These are phyloP conservation scores for Nemopilema nomurai DNA, from an alignment of 30 jellyfish, hydroid and myxozoan species.

Conservation along the genomic window DNA sequence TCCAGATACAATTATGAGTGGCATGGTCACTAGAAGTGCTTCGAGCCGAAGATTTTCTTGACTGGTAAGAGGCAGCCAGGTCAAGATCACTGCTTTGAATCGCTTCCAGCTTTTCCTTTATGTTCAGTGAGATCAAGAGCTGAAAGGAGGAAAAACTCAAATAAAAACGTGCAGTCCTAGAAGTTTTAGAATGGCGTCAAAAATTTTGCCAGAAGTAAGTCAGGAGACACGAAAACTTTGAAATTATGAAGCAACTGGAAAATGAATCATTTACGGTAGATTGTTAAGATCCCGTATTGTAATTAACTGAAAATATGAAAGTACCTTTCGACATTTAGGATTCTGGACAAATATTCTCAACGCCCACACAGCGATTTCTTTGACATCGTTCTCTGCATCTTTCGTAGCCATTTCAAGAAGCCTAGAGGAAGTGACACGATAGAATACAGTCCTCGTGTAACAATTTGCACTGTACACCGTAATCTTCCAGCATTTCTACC, in stretches of 20 bases:
- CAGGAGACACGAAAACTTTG: too few relatives aligned
- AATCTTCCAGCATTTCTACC: too few relatives aligned
- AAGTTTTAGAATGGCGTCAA: neutral
- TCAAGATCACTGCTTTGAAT: constrained; percentile 13
- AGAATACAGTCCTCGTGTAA: too few relatives aligned
- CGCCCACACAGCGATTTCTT: constrained; percentile 80
- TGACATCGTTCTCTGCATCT: constrained; percentile 63
- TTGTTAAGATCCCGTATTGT: neutral
- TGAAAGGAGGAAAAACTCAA: neutral
- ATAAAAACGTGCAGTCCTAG: neutral
- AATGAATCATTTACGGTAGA: too few relatives aligned
- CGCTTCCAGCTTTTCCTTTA: constrained; percentile 48
- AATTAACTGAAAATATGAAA: neutral
- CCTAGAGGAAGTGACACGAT: too few relatives aligned
- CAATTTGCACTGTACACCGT: too few relatives aligned
- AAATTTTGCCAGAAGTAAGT: neutral
- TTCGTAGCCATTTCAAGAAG: constrained; percentile 67
- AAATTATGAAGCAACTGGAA: too few relatives aligned
- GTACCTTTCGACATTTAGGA: constrained; percentile 66
- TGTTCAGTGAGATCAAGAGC: constrained; percentile 36
- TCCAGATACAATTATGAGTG: constrained; percentile 34
- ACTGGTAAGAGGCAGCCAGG: constrained; percentile 34
- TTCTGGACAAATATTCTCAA: constrained; percentile 62
- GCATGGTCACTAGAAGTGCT: constrained; percentile 39
- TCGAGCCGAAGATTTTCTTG: constrained; percentile 43